Evolutionary conservation across 2,797 vertebrate species (phyloP), one percentile per base, ranked within the genome.

Genomic region (Lophius americanus): DNA sequence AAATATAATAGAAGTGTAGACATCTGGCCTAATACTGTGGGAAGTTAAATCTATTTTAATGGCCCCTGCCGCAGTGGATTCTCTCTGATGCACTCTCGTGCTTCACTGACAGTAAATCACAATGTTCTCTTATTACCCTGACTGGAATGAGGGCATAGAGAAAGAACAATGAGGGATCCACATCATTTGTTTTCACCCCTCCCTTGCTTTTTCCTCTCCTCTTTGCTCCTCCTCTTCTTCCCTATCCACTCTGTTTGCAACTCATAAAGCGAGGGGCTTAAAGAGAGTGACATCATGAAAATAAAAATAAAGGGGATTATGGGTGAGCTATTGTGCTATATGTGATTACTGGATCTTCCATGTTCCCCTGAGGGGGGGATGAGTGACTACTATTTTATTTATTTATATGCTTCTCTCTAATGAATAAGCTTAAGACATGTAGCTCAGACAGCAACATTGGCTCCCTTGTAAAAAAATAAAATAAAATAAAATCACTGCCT

Each of bases 41-140:
- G 91, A 93, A 91, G 91, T 93, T 91, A 92, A 92, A 92, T 92
- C 90, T 93, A 93, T 92, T 92, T 92, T 92, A 93, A 92, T 92
- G 88, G 91, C 88, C 87, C 84, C 87, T 89, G 81, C 90, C 72
- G 79, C 88, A 87, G 79, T 91, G 89, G 92, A 91, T 93, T 92
- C 90, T 92, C 91, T 89, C 88, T 91, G 91, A 92, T 91, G 91
- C 88, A 91, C 90, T 92, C 88, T 89, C 86, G 89, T 88, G 90
- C 90, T 92, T 86, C 87, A 88, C 90, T 93, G 92, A 93, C 90
- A 92, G 91, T 92, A 92, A 92, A 93, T 93, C 91, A 93, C 92
- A 92, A 91, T 92, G 90, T 92, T 92, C 90, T 93, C 90, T 92
- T 91, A 92, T 92, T 92, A 91, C 91, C 91, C 86, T 90, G 88